These are phyloP conservation scores for Bombus cullumanus DNA, from an alignment of 1,140 invertebrate species.

Conservation along the genomic window DNA sequence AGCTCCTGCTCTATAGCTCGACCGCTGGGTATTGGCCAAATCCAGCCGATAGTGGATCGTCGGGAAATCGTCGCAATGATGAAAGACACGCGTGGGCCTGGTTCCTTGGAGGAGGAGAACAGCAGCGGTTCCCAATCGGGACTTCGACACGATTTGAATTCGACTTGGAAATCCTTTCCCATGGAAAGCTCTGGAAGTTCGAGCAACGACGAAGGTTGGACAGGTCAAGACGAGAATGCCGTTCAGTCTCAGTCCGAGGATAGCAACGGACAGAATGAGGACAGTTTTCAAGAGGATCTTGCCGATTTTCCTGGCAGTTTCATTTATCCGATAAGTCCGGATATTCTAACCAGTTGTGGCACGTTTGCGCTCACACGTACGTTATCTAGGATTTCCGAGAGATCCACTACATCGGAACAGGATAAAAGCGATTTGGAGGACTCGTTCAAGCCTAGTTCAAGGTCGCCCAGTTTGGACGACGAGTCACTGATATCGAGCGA, in stretches of 20 bases:
- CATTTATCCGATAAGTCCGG: slow-evolving; percentile 87
- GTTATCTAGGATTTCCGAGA: slow-evolving; percentile 92
- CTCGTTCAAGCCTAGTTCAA: slow-evolving; percentile 91
- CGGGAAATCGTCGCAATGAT: slow-evolving; percentile 75
- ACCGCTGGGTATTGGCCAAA: slow-evolving; percentile 89
- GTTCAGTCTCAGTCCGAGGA: slow-evolving; percentile 84
- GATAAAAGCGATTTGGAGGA: slow-evolving; percentile 91
- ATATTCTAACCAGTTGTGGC: slow-evolving; percentile 87
- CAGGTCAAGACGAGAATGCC: slow-evolving; percentile 87
- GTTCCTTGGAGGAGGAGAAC: slow-evolving; percentile 81
- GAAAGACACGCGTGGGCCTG: slow-evolving; percentile 69
- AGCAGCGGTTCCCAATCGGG: slow-evolving; percentile 89
- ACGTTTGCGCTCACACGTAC: slow-evolving; percentile 89
- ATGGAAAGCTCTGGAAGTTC: slow-evolving; percentile 91
- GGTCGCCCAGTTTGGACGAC: slow-evolving; percentile 91
- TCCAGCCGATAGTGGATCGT: slow-evolving; percentile 79
- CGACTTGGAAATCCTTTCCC: slow-evolving; percentile 92
- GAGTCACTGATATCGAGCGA: slow-evolving; percentile 92
- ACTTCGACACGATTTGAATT: slow-evolving; percentile 85
- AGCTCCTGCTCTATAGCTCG: slow-evolving; percentile 90
- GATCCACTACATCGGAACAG: slow-evolving; percentile 93
- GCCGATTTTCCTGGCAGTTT: slow-evolving; percentile 89
- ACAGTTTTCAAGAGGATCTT: slow-evolving; percentile 88
- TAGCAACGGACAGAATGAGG: slow-evolving; percentile 85
- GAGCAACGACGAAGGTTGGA: slow-evolving; percentile 91